Conservation (phyloP, 2,888 invertebrate genomes). For the Linyphia triangularis region DNA sequence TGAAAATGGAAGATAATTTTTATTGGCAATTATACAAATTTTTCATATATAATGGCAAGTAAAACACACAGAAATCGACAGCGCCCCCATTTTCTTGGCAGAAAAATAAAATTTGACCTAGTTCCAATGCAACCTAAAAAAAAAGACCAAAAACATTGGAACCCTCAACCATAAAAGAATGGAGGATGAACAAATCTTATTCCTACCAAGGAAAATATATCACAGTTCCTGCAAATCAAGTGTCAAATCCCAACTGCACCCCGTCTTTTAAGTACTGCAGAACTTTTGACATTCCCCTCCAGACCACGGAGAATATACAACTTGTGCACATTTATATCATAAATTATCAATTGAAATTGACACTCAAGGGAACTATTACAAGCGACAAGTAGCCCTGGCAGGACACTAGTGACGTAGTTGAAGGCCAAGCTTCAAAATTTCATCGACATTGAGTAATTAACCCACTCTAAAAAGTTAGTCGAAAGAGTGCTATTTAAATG, state of each 20-base stretch:
- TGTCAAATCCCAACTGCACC: too few species aligned
- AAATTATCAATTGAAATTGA: neutral
- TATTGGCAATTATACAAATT: constrained; percentile 27
- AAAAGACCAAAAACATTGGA: constrained; percentile 52
- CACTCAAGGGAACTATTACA: neutral
- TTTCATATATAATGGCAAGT: constrained; percentile 45
- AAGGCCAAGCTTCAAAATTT: neutral
- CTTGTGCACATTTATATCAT: neutral
- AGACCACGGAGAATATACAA: neutral
- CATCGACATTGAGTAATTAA: neutral
- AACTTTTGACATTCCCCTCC: too few species aligned
- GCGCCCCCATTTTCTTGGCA: constrained; percentile 19
- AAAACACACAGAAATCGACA: constrained; percentile 56
- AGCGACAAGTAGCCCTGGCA: constrained; percentile 5
- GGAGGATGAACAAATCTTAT: constrained; percentile 41
- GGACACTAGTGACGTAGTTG: neutral
- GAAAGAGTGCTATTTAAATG: neutral
- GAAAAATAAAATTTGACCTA: constrained; percentile 67
- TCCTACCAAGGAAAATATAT: constrained; percentile 54
- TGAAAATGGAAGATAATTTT: constrained; percentile 60
- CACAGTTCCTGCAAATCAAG: constrained; percentile 59
- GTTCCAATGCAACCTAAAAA: constrained; percentile 41
- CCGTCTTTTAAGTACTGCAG: too few species aligned
- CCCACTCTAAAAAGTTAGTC: constrained; percentile 20
- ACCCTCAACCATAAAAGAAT: constrained; percentile 65